Evolutionary conservation across 2,797 vertebrate species (phyloP).

Genomic region (Ptychobarbus kaznakovi): DNA sequence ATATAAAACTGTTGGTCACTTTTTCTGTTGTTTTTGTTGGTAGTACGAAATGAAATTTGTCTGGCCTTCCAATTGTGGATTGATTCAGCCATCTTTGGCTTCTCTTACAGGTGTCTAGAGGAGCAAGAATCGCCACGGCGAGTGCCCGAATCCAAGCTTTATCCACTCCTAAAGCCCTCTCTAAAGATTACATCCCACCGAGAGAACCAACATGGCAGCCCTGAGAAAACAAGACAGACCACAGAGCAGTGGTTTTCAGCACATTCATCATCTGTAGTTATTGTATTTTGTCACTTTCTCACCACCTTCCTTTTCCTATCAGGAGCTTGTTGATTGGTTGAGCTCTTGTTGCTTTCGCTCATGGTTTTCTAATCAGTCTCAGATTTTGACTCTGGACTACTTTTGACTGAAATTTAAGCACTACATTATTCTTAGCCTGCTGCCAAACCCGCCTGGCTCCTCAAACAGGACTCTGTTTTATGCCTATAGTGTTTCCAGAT

Average conservation of each 20-base stretch:
- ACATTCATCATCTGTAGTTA: background rate
- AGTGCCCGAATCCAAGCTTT: conserved; percentile 71
- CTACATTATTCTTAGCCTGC: conserved; percentile 39
- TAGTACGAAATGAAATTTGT: background rate
- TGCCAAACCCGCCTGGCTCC: conserved; percentile 36
- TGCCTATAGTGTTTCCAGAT: background rate
- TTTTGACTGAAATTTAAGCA: conserved; percentile 26
- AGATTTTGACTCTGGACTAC: conserved; percentile 46
- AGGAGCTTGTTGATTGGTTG: background rate
- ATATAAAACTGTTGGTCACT: too few relatives aligned
- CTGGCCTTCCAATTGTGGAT: background rate
- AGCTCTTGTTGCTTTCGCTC: background rate
- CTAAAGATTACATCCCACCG: conserved; percentile 63
- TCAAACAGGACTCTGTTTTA: conserved; percentile 9
- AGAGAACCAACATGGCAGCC: conserved; percentile 70
- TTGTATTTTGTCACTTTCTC: background rate
- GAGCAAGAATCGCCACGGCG: conserved; percentile 63
- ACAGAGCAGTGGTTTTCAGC: background rate
- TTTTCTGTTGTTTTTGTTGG: background rate
- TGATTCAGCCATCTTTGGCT: background rate
- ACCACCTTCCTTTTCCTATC: background rate
- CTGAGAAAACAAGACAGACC: conserved; percentile 51
- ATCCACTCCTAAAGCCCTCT: conserved; percentile 72
- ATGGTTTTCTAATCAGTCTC: conserved; percentile 42
- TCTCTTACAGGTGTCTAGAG: conserved; percentile 70